Percentiles rank a stretch among this genome's conserved stretches.
Conservation (phyloP, 2,888 invertebrate genomes). For the Tenthredo scrophulariae region DNA sequence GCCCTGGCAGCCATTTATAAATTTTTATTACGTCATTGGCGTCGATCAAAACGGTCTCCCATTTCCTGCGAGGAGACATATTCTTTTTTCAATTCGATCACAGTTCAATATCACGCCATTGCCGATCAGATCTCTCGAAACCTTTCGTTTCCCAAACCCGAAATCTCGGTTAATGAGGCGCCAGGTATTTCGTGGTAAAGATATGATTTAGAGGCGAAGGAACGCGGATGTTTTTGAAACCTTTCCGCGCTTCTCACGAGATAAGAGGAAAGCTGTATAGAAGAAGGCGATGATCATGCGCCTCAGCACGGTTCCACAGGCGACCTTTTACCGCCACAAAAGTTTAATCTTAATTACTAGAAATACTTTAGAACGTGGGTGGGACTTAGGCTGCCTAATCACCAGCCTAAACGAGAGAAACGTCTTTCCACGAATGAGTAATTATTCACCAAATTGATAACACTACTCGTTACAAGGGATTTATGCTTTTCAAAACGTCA, state of each 20-base stretch:
- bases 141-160: background rate
- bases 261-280: conserved; percentile 59
- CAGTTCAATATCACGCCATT: background rate
- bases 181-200: background rate
- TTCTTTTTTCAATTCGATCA: background rate
- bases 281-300: conserved; percentile 59
- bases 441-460: background rate
- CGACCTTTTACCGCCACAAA: conserved; percentile 43
- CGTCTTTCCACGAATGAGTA: background rate
- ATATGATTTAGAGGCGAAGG: conserved; percentile 44
- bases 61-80: background rate
- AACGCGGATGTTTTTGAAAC: conserved; percentile 64
- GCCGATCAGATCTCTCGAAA: background rate
- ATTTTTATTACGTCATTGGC: background rate
- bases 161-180: conserved; percentile 5
- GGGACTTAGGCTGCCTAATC: background rate
- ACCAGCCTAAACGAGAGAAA: background rate
- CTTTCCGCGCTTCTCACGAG: conserved; percentile 59
- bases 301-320: background rate
- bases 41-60: background rate
- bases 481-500: background rate
- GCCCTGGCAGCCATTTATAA: conserved; percentile 8
- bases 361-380: conserved; percentile 58
- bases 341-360: conserved; percentile 67
- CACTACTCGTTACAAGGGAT: background rate